Conservation (phyloP, 2,888 invertebrate genomes). For the Leptopilina myrica region DNA sequence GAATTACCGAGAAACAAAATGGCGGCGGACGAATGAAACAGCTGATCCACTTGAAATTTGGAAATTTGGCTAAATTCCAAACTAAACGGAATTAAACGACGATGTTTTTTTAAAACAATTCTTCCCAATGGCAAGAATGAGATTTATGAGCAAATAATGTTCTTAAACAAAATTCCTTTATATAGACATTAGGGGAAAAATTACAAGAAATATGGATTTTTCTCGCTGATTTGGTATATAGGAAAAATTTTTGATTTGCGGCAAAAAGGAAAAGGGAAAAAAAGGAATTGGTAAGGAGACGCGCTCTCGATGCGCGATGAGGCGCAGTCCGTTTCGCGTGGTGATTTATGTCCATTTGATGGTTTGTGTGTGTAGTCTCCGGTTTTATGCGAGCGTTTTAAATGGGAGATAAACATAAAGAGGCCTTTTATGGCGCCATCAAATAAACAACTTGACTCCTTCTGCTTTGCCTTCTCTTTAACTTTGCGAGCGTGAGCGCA, state of each 20-base stretch:
- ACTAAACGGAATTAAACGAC: no score
- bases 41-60: no score
- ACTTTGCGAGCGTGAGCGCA: slow-evolving; percentile 47
- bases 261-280: no score
- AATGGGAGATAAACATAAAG: slow-evolving; percentile 77
- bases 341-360: slow-evolving; percentile 75
- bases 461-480: slow-evolving; percentile 64
- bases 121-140: no score
- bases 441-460: slow-evolving; percentile 77
- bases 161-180: no score
- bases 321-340: slow-evolving; percentile 67
- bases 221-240: not conserved
- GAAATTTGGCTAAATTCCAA: no score
- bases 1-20: no score
- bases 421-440: slow-evolving; percentile 77
- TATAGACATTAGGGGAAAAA: no score
- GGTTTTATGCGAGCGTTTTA: slow-evolving; percentile 76
- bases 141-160: no score
- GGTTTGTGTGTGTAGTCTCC: slow-evolving; percentile 73
- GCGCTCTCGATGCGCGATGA: slow-evolving; percentile 46
- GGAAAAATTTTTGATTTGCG: slow-evolving; percentile 45
- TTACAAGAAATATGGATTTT: not conserved
- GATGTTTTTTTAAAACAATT: no score
- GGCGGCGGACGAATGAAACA: no score
- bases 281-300: no score